Percentiles rank a stretch among this genome's conserved stretches.
These are phyloP conservation scores for Acanthosepion esculentum DNA, from an alignment of 2,888 invertebrate species.

Conservation along the genomic window DNA sequence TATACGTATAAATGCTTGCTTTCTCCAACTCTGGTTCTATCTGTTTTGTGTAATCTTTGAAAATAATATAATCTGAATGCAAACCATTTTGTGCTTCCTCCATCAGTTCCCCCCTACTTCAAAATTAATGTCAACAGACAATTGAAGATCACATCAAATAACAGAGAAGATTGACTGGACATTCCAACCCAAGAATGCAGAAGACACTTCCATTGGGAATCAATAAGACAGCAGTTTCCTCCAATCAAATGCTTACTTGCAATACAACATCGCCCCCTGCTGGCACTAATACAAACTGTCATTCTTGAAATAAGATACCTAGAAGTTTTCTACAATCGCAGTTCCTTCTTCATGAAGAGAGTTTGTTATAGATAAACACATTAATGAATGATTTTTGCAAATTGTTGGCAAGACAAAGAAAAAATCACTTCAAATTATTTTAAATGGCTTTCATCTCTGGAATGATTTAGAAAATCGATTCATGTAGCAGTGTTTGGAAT, in stretches of 20 bases:
- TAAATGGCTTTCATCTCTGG: not conserved
- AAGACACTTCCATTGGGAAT: not conserved
- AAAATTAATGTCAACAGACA: conserved; percentile 33
- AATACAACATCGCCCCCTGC: not conserved
- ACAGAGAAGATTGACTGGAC: not conserved
- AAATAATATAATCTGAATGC: not conserved
- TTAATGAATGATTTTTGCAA: not conserved
- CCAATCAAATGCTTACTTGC: not conserved
- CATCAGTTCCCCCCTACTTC: not conserved
- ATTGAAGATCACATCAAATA: conserved; percentile 6
- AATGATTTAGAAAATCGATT: not conserved
- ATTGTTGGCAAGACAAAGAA: not conserved
- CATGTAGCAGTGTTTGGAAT: not conserved
- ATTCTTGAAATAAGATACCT: not conserved
- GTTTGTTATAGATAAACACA: not conserved
- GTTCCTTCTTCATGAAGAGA: not conserved
- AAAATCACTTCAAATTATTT: not conserved
- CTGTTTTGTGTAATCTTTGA: not conserved
- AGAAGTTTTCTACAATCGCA: not conserved
- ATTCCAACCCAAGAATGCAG: not conserved
- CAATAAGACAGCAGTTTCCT: not conserved
- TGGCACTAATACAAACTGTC: not conserved
- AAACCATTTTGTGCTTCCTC: not conserved
- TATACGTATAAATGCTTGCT: not conserved
- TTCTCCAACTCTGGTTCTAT: not conserved